Conservation (phyloP, 2,113 vertebrate species). For the Sus scrofa region DNA sequence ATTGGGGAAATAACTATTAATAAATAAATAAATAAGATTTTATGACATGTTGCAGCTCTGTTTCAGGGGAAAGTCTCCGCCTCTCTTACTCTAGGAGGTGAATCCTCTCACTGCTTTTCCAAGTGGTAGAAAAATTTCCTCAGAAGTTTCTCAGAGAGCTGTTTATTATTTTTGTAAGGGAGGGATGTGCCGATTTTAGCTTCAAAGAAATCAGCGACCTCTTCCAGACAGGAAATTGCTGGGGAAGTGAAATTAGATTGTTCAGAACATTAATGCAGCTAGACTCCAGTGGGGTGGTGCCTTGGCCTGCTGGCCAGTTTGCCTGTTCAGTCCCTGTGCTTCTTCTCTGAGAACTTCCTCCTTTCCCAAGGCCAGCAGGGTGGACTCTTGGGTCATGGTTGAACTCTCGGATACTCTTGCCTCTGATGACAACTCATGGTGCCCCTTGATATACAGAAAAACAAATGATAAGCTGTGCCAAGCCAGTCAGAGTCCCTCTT, state of each 20-base stretch:
- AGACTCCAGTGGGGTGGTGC: conserved; percentile 44
- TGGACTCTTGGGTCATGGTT: conserved; percentile 5
- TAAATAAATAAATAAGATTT: no score
- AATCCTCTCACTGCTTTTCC: conserved; percentile 64
- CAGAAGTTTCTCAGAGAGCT: conserved; percentile 79
- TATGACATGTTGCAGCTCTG: neutral
- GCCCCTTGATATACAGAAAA: conserved; percentile 13
- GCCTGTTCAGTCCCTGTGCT: neutral
- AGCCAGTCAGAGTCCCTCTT: conserved; percentile 6
- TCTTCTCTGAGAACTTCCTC: conserved; percentile 28
- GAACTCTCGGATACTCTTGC: neutral
- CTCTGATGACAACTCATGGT: neutral
- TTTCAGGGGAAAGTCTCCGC: conserved; percentile 21
- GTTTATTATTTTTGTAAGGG: conserved; percentile 80
- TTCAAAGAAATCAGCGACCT: conserved; percentile 82
- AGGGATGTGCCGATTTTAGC: conserved; percentile 77
- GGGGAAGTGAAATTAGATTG: conserved; percentile 75
- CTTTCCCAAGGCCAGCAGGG: conserved; percentile 31
- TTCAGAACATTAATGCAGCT: conserved; percentile 68
- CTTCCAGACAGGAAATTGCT: conserved; percentile 81
- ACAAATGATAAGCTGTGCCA: neutral
- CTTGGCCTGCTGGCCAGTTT: neutral
- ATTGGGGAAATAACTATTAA: no score
- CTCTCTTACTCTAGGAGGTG: conserved; percentile 9
- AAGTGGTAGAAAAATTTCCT: conserved; percentile 73